Evolutionary conservation across 2,113 vertebrate genomes (phyloP), one percentile per base, ranked within the genome.

Genomic region (Trachemys scripta): DNA sequence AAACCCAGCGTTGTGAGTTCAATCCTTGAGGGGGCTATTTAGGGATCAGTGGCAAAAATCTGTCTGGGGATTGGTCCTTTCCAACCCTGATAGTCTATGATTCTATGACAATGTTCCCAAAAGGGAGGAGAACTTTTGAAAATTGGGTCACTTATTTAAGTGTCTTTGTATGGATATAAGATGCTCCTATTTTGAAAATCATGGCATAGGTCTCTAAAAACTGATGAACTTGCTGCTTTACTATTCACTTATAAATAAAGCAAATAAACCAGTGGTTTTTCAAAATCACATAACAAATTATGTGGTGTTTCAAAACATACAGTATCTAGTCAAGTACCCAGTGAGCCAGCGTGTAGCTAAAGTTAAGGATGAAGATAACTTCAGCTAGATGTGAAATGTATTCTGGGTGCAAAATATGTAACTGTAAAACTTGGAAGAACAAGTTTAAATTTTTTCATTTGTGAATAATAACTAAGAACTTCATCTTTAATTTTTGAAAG

Each of bases 401-500:
- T 80, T 93, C 83, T 85, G 45, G 49, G 47, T 57, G 35, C 35
- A 94, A 93, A 69, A 82, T n/a, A 75, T 65, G 62, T 82, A 42
- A 25, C 54, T 82, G 94, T 96, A 84, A 27, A 96, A 92, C 72
- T 76, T 87, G 90, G 90, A 91, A 95, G 90, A 96, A 90, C 57
- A 90, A 91, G 84, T 95, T 94, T 93, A 85, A 11, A 29, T 88
- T 95, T 93, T 72, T 87, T 93, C 59, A 72, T 91, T 97, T 95
- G 87, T 93, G 76, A 25, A 53, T 93, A 96, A 82, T 89, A 94
- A 97, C 85, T 95, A 93, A 96, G 92, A 96, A 96, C 56, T 95
- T 98, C 90, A 94, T 91, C 95, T 91, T 95, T 96, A 98, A 97
- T 97, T 98, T 98, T 96, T 95, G 95, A 96, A 97, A 97, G 95